These are phyloP conservation scores for Philaenus spumarius DNA, from an alignment of 1,140 invertebrate species.

Conservation along the genomic window DNA sequence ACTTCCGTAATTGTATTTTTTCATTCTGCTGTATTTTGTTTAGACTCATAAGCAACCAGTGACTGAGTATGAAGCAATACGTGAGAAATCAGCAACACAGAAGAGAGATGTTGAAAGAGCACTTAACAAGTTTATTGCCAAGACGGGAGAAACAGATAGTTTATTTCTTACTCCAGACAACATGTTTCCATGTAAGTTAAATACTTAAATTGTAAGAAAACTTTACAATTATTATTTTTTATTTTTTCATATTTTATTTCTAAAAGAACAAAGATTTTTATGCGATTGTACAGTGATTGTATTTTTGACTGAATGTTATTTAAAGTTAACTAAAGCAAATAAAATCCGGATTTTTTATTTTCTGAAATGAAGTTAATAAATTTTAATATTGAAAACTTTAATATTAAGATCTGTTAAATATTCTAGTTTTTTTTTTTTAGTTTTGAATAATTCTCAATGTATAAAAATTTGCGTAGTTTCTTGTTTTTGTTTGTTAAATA, in stretches of 20 bases:
- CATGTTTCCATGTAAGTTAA: conserved; percentile 70
- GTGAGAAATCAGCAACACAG: conserved; percentile 88
- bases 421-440: conserved; percentile 23
- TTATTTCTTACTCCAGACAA: conserved; percentile 83
- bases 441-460: too few species aligned
- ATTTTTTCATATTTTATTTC: not conserved
- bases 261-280: not conserved
- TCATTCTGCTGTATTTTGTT: too few species aligned
- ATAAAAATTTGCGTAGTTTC: too few species aligned
- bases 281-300: too few species aligned
- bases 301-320: not conserved
- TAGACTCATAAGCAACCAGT: conserved; percentile 94
- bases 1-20: too few species aligned
- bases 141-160: conserved; percentile 86
- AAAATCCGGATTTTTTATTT: conserved; percentile 3
- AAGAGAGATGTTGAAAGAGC: conserved; percentile 92
- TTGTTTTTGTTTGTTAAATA: too few species aligned
- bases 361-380: conserved; percentile 4
- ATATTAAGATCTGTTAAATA: conserved; percentile 8
- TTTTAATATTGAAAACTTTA: conserved; percentile 20
- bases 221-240: not conserved
- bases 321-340: too few species aligned
- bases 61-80: conserved; percentile 93
- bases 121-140: conserved; percentile 88
- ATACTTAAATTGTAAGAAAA: not conserved